Percentiles rank a stretch among this genome's conserved stretches.
Evolutionary conservation across 2,888 invertebrate species (phyloP).

Genomic region (Silvanus unidentatus): DNA sequence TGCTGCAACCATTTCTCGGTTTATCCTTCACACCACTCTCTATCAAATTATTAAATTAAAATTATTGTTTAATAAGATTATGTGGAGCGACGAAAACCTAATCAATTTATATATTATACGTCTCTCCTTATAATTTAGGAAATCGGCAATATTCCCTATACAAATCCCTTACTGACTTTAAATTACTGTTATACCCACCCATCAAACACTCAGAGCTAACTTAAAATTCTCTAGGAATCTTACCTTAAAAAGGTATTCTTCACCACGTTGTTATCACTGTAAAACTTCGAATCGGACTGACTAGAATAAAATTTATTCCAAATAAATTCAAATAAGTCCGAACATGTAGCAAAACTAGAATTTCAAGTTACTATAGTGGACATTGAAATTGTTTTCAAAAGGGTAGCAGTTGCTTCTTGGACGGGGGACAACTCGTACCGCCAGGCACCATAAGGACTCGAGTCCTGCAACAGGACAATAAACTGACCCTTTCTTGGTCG

Average conservation of each 20-base stretch:
- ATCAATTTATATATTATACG: conserved; percentile 37
- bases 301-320: conserved; percentile 24
- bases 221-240: neutral
- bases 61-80: conserved; percentile 43
- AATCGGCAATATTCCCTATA: conserved; percentile 34
- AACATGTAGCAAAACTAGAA: conserved; percentile 38
- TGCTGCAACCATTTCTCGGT: conserved; percentile 8
- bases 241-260: conserved; percentile 1
- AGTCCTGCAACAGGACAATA: conserved; percentile 16
- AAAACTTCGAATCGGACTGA: conserved; percentile 40
- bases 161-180: too few relatives aligned
- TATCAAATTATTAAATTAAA: conserved; percentile 40
- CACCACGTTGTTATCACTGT: conserved; percentile 34
- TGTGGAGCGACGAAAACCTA: conserved; percentile 38
- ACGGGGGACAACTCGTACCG: conserved; percentile 16
- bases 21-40: conserved; percentile 23
- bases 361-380: conserved; percentile 41
- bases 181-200: neutral
- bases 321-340: conserved; percentile 25
- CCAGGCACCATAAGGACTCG: conserved; percentile 16
- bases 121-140: conserved; percentile 33
- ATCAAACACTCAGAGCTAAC: neutral
- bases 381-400: conserved; percentile 36
- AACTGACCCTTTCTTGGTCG: conserved; percentile 36
- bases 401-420: conserved; percentile 28